These are phyloP conservation scores for Polia nebulosa DNA, from an alignment of 2,888 invertebrate species.

Conservation along the genomic window DNA sequence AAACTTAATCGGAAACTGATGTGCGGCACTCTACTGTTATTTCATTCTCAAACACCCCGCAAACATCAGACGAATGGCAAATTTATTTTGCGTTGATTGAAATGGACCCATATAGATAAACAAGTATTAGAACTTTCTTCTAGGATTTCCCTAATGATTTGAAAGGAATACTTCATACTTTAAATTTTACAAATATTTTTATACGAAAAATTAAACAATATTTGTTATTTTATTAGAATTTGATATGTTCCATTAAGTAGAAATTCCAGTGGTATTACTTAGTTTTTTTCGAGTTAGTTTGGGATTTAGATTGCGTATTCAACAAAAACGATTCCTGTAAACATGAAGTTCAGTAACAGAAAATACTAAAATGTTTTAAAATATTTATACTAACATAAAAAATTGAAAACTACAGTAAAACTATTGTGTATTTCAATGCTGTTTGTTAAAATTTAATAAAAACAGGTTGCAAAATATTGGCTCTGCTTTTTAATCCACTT, in stretches of 20 bases:
- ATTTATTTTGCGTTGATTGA: slow-evolving; percentile 11
- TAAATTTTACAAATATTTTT: slow-evolving; percentile 11
- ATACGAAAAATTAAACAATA: background rate
- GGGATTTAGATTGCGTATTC: background rate
- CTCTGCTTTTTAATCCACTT: too few species aligned
- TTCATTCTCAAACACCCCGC: background rate
- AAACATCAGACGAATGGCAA: background rate
- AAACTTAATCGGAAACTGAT: too few species aligned
- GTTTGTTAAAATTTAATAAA: background rate
- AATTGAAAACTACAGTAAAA: background rate
- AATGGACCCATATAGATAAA: background rate
- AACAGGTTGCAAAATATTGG: background rate
- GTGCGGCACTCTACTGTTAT: background rate
- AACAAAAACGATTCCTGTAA: background rate
- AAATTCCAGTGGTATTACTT: background rate
- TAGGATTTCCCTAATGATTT: slow-evolving; percentile 16
- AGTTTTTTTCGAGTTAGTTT: background rate
- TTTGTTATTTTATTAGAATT: background rate
- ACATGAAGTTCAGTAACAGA: background rate
- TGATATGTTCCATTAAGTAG: background rate
- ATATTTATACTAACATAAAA: background rate
- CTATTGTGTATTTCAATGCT: background rate
- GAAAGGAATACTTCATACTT: background rate
- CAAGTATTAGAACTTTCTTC: slow-evolving; percentile 10
- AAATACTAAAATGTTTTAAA: background rate